Percentiles rank a stretch among this genome's conserved stretches.
phyloP scores from a whole-genome alignment of 2,888 invertebrate species.

The Agrochola lota region DNA sequence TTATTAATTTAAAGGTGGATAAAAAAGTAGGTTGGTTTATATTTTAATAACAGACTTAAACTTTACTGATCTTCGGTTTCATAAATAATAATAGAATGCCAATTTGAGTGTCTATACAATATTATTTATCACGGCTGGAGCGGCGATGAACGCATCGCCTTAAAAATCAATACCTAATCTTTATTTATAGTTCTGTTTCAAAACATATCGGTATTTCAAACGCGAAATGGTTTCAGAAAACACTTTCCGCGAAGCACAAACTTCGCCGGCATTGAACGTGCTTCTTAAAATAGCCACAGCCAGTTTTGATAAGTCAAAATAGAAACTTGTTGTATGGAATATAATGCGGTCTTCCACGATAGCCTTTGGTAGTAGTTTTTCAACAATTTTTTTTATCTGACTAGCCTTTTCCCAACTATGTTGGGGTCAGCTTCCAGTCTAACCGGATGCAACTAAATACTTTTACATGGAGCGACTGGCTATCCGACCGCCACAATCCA shows the following conservation, averaged over 20 bases:
- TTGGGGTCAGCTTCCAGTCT: too few relatives aligned
- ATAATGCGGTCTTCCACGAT: constrained; percentile 14
- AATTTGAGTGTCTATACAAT: background rate
- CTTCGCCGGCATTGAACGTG: constrained; percentile 43
- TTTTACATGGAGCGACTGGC: too few relatives aligned
- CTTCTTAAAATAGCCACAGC: constrained; percentile 57
- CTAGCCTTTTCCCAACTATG: too few relatives aligned
- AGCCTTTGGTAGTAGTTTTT: constrained; percentile 10
- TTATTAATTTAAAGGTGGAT: background rate
- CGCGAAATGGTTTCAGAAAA: constrained; percentile 27
- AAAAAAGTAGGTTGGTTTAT: too few relatives aligned
- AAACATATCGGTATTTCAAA: constrained; percentile 39
- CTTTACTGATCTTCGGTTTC: background rate
- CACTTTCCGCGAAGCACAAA: constrained; percentile 30
- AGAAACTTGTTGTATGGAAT: constrained; percentile 54
- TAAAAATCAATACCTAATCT: constrained; percentile 28
- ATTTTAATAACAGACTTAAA: background rate
- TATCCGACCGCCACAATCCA: too few relatives aligned
- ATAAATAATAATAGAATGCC: background rate
- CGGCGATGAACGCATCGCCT: constrained; percentile 35
- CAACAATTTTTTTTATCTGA: background rate
- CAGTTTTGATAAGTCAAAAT: constrained; percentile 61
- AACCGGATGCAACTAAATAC: too few relatives aligned
- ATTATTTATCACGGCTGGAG: constrained; percentile 4
- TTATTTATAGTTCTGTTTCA: constrained; percentile 45